Evolutionary conservation across 2,113 vertebrate genomes (phyloP).

Genomic region (Hucho hucho): DNA sequence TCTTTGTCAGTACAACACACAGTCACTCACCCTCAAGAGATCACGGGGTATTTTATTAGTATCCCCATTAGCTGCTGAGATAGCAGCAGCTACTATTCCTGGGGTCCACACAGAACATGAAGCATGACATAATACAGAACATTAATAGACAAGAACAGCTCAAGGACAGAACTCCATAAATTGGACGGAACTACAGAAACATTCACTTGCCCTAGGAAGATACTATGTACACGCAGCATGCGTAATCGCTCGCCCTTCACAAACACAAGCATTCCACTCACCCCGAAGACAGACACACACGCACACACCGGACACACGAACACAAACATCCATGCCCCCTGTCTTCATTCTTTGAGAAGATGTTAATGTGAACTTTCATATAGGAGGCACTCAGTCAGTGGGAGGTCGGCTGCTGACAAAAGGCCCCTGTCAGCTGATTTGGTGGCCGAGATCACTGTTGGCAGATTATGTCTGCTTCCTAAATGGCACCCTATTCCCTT

Average conservation of each 20-base stretch:
- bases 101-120: too few species aligned
- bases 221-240: neutral
- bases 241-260: neutral
- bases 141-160: too few species aligned
- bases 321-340: slow-evolving; percentile 18
- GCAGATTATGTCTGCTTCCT: neutral
- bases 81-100: too few species aligned
- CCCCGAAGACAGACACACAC: neutral
- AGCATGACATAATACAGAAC: too few species aligned
- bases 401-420: slow-evolving; percentile 19
- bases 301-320: slow-evolving; percentile 12
- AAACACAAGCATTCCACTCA: too few species aligned
- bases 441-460: slow-evolving; percentile 13
- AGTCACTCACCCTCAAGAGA: neutral
- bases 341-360: slow-evolving; percentile 14
- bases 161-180: too few species aligned
- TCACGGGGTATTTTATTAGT: too few species aligned
- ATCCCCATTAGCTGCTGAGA: neutral
- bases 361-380: neutral
- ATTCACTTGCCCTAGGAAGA: too few species aligned
- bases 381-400: slow-evolving; percentile 37
- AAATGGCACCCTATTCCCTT: too few species aligned
- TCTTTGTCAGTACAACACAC: slow-evolving; percentile 46
- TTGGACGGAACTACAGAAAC: too few species aligned
- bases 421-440: slow-evolving; percentile 20